phyloP scores from a whole-genome alignment of 1,140 invertebrate species.

The Muscidifurax raptorellus region DNA sequence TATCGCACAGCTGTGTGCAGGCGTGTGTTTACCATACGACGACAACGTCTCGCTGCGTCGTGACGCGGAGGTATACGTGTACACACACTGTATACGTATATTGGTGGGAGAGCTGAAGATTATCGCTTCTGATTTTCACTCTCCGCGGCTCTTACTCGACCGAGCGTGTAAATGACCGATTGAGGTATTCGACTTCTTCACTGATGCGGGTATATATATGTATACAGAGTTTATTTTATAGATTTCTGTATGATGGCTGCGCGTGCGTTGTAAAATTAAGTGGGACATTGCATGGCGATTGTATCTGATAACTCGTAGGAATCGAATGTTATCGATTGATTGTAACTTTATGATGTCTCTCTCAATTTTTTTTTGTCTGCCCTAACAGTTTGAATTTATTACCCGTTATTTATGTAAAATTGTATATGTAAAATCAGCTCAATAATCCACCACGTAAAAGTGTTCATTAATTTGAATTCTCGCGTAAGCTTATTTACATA shows the following conservation, averaged over 20 bases:
- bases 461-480: background rate
- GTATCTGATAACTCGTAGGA: too few species aligned
- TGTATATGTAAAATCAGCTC: background rate
- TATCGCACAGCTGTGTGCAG: background rate
- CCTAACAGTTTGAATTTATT: background rate
- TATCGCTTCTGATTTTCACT: slow-evolving; percentile 41
- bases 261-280: slow-evolving; percentile 18
- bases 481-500: background rate
- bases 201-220: background rate
- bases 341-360: background rate
- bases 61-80: background rate
- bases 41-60: background rate
- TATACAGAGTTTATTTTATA: background rate
- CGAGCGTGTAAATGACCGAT: slow-evolving; percentile 43
- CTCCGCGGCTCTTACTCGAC: too few species aligned
- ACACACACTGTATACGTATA: background rate
- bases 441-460: background rate
- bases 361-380: background rate
- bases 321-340: too few species aligned
- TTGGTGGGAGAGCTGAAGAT: slow-evolving; percentile 9
- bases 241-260: background rate
- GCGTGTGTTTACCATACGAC: slow-evolving; percentile 18
- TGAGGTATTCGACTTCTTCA: background rate
- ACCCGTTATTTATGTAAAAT: background rate
- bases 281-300: background rate